Evolutionary conservation across 1,140 invertebrate genomes (phyloP).

Genomic region (Brachionus plicatilis): DNA sequence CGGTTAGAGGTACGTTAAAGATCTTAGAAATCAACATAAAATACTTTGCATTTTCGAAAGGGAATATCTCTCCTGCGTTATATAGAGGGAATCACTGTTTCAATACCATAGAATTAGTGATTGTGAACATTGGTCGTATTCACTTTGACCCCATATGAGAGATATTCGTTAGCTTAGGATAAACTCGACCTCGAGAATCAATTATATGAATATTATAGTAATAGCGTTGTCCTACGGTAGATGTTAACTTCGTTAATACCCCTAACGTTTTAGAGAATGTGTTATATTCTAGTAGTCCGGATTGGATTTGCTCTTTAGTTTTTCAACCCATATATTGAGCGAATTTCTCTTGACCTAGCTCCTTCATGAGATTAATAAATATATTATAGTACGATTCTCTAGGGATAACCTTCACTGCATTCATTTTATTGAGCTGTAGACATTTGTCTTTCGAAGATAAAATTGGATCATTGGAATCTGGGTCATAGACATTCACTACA

Average conservation of each 20-base stretch:
- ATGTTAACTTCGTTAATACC: not conserved
- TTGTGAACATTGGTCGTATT: not conserved
- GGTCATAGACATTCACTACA: not conserved
- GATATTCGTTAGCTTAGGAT: not conserved
- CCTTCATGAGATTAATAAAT: no score
- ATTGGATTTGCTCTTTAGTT: not conserved
- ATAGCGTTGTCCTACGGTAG: no score
- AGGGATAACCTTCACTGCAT: not conserved
- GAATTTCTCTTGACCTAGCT: not conserved
- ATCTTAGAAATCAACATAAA: not conserved
- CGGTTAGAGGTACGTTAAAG: no score
- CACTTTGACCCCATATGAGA: not conserved
- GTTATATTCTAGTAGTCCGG: not conserved
- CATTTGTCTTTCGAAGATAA: not conserved
- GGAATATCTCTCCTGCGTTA: not conserved
- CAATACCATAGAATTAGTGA: not conserved
- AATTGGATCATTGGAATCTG: not conserved
- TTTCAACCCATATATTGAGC: not conserved
- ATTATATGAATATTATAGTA: not conserved
- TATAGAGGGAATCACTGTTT: not conserved
- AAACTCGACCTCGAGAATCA: not conserved
- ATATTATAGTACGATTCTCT: no score
- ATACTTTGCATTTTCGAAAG: not conserved
- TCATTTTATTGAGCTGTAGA: not conserved
- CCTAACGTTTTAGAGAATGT: not conserved